A percentile compares a stretch with the other conserved stretches of the same genome.
Conservation (phyloP, 2,797 vertebrate species). For the Chromis chromis region DNA sequence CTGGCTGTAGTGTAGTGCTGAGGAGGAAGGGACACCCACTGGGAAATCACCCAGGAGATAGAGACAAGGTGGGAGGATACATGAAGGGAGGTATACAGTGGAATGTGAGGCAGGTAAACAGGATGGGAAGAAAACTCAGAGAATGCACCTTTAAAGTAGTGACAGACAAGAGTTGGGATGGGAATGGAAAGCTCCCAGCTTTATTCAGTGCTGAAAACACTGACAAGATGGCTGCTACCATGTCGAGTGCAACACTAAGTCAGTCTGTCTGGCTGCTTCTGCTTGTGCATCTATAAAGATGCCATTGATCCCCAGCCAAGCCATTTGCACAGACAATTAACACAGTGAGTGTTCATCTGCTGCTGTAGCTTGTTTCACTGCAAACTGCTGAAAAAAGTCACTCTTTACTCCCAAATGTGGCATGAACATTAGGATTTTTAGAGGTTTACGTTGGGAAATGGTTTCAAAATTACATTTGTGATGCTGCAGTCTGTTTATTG, state of each 20-base stretch:
- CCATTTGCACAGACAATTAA: slow-evolving; percentile 70
- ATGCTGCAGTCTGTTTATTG: slow-evolving; percentile 31
- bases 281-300: slow-evolving; percentile 61
- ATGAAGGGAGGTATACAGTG: slow-evolving; percentile 19
- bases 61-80: slow-evolving; percentile 23
- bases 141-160: slow-evolving; percentile 17
- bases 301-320: slow-evolving; percentile 64
- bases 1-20: slow-evolving; percentile 35
- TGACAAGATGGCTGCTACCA: slow-evolving; percentile 69
- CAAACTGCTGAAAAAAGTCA: slow-evolving; percentile 36
- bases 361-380: slow-evolving; percentile 33
- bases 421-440: not conserved
- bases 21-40: slow-evolving; percentile 44
- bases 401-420: slow-evolving; percentile 11
- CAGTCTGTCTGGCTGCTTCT: slow-evolving; percentile 50
- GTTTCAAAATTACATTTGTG: slow-evolving; percentile 23
- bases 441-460: not conserved
- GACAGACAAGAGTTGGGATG: slow-evolving; percentile 3
- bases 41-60: slow-evolving; percentile 60
- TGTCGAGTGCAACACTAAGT: slow-evolving; percentile 43
- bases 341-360: slow-evolving; percentile 52
- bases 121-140: not conserved
- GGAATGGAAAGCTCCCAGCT: slow-evolving; percentile 30
- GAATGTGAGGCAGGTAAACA: not conserved
- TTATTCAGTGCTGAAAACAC: slow-evolving; percentile 59